Evolutionary conservation across 2,888 invertebrate species (phyloP).

Genomic region (Syrphus vitripennis): DNA sequence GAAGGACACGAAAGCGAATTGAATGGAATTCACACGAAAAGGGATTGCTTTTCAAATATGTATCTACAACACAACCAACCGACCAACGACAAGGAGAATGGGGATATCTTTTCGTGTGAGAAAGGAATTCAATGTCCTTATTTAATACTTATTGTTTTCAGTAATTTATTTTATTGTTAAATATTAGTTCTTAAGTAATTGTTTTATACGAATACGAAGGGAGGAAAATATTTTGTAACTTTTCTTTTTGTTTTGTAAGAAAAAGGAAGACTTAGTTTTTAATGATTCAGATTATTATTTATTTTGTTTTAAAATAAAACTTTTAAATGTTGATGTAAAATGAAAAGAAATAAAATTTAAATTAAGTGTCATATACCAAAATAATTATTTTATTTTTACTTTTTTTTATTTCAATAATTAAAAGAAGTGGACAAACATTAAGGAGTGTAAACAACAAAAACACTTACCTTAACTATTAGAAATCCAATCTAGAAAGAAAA

Average conservation of each 20-base stretch:
- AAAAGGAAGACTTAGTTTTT: constrained; percentile 48
- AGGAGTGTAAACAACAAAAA: too few species aligned
- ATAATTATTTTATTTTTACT: neutral
- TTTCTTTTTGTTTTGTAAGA: neutral
- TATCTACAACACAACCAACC: neutral
- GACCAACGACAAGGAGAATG: neutral
- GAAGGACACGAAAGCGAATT: neutral
- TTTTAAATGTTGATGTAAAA: constrained; percentile 14
- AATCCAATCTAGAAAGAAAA: too few species aligned
- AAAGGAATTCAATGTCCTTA: constrained; percentile 18
- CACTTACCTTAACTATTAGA: too few species aligned
- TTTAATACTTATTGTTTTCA: constrained; percentile 46
- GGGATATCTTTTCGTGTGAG: constrained; percentile 3
- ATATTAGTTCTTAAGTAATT: constrained; percentile 1
- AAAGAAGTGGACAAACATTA: neutral
- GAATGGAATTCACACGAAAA: constrained; percentile 25
- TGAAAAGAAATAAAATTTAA: constrained; percentile 12
- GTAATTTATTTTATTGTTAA: constrained; percentile 33
- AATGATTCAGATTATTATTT: constrained; percentile 45
- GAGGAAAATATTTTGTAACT: neutral
- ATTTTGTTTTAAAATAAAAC: constrained; percentile 35
- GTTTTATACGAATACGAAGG: constrained; percentile 10
- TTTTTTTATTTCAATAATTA: neutral
- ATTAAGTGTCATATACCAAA: constrained; percentile 5
- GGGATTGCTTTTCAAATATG: constrained; percentile 1